Evolutionary conservation across 2,888 invertebrate species (phyloP), one percentile per base, ranked within the genome.

Genomic region (Lathronympha strigana): DNA sequence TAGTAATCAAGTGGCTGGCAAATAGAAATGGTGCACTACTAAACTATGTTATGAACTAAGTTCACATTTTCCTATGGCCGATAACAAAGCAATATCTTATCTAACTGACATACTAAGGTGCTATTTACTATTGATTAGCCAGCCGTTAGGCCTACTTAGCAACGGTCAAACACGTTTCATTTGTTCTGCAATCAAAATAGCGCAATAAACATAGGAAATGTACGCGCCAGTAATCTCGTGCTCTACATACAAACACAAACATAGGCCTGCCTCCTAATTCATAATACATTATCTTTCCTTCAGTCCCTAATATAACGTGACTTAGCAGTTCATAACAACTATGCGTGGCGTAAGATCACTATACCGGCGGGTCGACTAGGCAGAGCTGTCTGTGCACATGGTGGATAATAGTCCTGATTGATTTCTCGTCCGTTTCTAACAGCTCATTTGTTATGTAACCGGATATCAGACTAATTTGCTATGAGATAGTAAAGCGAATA

Each of bases 191-290:
- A 61, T 61, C 61, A 45, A 62, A 62, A 53, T 45, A 62, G 53
- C 43, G 45, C 33, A 58, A 45, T 38, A 58, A 64, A 64, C 58
- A 53, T 64, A 64, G 53, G 58, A 60, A 64, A 53, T 53, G 28
- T 64, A 45, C 64, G 21, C 49, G 43, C 36, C 45, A 13, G 25
- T 43, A 64, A 64, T 64, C 64, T 45, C 53, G 49, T 60, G 64
- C 64, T 64, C 64, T 60, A 64, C 64, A 64, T 64, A 64, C 58
- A 38, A 60, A 25, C 51, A 25, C 58, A 58, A 64, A 58, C 57
- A 63, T 33, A 23, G 45, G 17, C 40, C 55, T 45, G 21, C 21
- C 19, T 9, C 45, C 47, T 47, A 1, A 47, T 47, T 47, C 23
- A 47, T 47, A 23, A 47, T 23, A 47, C n/a, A 23, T 47, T 21